Conservation (phyloP, 1,140 invertebrate species). For the Ruditapes philippinarum region DNA sequence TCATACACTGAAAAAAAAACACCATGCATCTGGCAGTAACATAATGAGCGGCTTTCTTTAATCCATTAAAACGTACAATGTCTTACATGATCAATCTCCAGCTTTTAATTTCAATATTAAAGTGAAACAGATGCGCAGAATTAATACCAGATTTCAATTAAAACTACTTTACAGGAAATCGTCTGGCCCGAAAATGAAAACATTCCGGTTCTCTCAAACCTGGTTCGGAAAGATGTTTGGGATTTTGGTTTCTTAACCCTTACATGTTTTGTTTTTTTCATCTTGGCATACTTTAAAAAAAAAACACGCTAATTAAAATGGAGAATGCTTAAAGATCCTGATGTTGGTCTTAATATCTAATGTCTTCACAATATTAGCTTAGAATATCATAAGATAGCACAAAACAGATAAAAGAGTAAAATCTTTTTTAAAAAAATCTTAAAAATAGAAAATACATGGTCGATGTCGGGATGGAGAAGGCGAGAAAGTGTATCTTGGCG, state of each 20-base stretch:
- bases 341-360: no score
- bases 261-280: neutral
- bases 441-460: no score
- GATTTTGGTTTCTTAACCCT: neutral
- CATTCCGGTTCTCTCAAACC: neutral
- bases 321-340: no score
- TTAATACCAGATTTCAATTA: constrained; percentile 46
- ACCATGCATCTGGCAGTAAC: neutral
- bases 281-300: neutral
- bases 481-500: no score
- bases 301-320: no score
- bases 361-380: no score
- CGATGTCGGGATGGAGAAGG: no score
- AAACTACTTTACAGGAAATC: constrained; percentile 15
- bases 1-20: neutral
- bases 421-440: no score
- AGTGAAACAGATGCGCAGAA: neutral
- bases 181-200: constrained; percentile 7
- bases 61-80: neutral
- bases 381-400: no score
- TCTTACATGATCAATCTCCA: constrained; percentile 1
- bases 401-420: no score
- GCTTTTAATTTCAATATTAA: constrained; percentile 9
- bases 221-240: neutral
- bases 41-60: constrained; percentile 17